These are phyloP conservation scores for Tinamus major DNA, from an alignment of 2,797 vertebrate species.

Conservation along the genomic window DNA sequence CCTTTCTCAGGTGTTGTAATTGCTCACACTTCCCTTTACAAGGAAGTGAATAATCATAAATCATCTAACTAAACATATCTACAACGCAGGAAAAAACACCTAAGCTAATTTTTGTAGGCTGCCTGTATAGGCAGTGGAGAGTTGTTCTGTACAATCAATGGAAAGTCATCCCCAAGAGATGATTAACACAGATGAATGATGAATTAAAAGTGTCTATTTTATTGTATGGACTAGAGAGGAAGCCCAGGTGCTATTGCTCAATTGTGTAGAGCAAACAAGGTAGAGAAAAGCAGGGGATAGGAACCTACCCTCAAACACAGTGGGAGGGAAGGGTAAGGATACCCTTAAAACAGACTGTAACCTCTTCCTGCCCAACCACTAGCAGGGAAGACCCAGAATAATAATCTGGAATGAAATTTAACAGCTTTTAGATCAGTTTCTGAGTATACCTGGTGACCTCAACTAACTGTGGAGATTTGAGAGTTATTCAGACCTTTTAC, in stretches of 20 bases:
- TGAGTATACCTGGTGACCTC: neutral
- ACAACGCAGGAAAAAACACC: neutral
- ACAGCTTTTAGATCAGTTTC: neutral
- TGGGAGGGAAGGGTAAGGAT: neutral
- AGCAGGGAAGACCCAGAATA: neutral
- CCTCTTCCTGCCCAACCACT: neutral
- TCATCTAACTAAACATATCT: neutral
- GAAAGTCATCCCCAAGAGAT: neutral
- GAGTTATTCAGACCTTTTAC: neutral
- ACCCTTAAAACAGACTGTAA: neutral
- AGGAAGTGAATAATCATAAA: neutral
- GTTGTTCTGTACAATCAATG: neutral
- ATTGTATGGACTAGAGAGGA: neutral
- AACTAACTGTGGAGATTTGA: neutral
- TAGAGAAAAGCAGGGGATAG: neutral
- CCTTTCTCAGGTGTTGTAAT: neutral
- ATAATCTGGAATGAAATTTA: neutral
- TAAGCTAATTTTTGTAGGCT: neutral
- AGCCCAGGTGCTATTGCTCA: neutral
- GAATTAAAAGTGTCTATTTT: neutral
- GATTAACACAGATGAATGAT: neutral
- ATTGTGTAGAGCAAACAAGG: neutral
- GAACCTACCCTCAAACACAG: neutral
- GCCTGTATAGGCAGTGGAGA: neutral
- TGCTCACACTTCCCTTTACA: neutral